Percentiles rank a stretch among this genome's conserved stretches.
Evolutionary conservation across 1,140 invertebrate species (phyloP).

Genomic region (Drosophila truncata): DNA sequence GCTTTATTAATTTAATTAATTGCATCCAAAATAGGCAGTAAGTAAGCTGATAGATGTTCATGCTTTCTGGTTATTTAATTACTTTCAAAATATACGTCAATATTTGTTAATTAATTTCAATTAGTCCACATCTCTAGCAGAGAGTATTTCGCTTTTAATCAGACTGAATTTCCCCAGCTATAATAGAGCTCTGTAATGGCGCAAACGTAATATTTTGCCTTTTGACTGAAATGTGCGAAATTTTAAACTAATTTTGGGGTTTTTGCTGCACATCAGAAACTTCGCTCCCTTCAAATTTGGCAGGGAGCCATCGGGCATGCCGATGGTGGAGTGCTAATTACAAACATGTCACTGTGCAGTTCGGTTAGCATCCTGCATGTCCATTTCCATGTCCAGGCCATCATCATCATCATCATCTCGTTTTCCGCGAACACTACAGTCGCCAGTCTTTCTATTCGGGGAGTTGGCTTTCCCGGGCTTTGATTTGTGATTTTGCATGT

Average conservation of each 20-base stretch:
- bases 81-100: background rate
- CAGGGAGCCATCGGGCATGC: constrained; percentile 27
- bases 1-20: background rate
- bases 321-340: constrained; percentile 66
- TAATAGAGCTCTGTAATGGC: constrained; percentile 9
- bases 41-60: background rate
- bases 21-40: background rate
- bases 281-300: constrained; percentile 7
- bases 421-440: constrained; percentile 15
- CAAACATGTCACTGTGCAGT: constrained; percentile 68
- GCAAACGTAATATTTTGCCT: constrained; percentile 28
- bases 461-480: constrained; percentile 9
- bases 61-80: background rate
- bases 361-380: constrained; percentile 4
- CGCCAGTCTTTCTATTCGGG: constrained; percentile 18
- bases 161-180: background rate
- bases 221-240: constrained; percentile 39
- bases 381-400: constrained; percentile 15
- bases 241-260: constrained; percentile 63
- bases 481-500: constrained; percentile 43
- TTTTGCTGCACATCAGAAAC: constrained; percentile 27
- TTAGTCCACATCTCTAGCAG: constrained; percentile 3
- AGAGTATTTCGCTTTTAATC: background rate
- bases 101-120: background rate
- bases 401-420: constrained; percentile 20